These are phyloP conservation scores for Psococerastis gibbosa DNA, from an alignment of 2,888 invertebrate species.

Conservation along the genomic window DNA sequence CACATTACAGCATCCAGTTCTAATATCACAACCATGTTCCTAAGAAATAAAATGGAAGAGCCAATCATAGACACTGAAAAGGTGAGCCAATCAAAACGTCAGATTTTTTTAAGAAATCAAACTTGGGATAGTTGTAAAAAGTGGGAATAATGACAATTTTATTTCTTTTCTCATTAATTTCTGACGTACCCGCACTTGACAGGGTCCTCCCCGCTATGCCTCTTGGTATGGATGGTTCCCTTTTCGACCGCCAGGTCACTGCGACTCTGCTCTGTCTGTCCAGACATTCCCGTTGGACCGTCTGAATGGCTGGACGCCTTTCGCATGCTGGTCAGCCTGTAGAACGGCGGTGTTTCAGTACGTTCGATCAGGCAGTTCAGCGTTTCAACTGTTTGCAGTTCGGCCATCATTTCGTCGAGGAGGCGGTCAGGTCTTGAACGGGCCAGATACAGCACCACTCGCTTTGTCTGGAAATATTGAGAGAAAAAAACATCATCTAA, in stretches of 20 bases:
- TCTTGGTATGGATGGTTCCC: constrained; percentile 90
- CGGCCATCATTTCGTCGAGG: constrained; percentile 92
- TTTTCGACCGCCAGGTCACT: constrained; percentile 49
- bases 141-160: no score
- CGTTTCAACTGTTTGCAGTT: constrained; percentile 92
- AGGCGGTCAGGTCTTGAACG: constrained; percentile 80
- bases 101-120: no score
- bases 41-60: no score
- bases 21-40: no score
- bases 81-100: no score
- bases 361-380: constrained; percentile 89
- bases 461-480: constrained; percentile 68
- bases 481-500: no score
- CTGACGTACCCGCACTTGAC: constrained; percentile 42
- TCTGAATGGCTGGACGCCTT: constrained; percentile 74
- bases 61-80: no score
- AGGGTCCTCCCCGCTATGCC: constrained; percentile 79
- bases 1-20: no score
- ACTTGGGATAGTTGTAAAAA: no score
- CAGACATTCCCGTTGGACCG: constrained; percentile 25
- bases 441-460: constrained; percentile 84
- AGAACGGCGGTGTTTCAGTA: constrained; percentile 96
- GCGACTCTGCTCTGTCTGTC: constrained; percentile 20
- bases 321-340: constrained; percentile 78
- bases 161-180: neutral